Evolutionary conservation across 2,888 invertebrate species (phyloP).

Genomic region (Nemurella pictetii): DNA sequence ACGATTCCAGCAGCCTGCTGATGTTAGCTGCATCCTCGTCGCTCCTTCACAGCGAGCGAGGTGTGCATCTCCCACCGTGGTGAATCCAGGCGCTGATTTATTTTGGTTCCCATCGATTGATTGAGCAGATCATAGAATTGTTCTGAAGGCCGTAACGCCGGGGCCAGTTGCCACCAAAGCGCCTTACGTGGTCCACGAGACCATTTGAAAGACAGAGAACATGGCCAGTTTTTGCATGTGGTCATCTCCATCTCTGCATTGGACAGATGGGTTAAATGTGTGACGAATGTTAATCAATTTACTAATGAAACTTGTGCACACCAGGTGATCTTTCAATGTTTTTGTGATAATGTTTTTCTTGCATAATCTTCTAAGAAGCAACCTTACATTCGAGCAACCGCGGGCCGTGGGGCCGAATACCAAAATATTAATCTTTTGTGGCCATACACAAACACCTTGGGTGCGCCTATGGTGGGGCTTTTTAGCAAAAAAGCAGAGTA

Average conservation of each 20-base stretch:
- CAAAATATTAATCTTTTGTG: background rate
- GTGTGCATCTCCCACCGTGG: background rate
- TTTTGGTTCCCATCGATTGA: conserved; percentile 30
- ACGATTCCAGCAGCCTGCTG: background rate
- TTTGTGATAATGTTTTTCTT: conserved; percentile 25
- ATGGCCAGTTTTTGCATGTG: background rate
- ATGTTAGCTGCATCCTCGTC: background rate
- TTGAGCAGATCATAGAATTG: conserved; percentile 5
- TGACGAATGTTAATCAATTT: conserved; percentile 28
- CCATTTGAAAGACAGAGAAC: background rate
- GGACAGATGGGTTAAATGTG: conserved; percentile 29
- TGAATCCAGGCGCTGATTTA: background rate
- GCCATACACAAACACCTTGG: background rate
- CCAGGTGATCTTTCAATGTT: conserved; percentile 30
- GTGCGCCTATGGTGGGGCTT: background rate
- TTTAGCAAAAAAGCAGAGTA: background rate
- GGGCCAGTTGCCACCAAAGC: background rate
- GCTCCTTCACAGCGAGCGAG: background rate
- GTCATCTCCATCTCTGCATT: background rate
- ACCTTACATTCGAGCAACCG: too few species aligned
- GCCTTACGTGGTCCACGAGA: background rate
- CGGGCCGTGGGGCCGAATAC: background rate
- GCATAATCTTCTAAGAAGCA: conserved; percentile 21
- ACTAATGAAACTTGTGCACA: conserved; percentile 27
- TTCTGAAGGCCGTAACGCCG: conserved; percentile 25